A percentile compares a stretch with the other conserved stretches of the same genome.
phyloP scores from a whole-genome alignment of 2,888 invertebrate genomes.

The Tribolium freemani region DNA sequence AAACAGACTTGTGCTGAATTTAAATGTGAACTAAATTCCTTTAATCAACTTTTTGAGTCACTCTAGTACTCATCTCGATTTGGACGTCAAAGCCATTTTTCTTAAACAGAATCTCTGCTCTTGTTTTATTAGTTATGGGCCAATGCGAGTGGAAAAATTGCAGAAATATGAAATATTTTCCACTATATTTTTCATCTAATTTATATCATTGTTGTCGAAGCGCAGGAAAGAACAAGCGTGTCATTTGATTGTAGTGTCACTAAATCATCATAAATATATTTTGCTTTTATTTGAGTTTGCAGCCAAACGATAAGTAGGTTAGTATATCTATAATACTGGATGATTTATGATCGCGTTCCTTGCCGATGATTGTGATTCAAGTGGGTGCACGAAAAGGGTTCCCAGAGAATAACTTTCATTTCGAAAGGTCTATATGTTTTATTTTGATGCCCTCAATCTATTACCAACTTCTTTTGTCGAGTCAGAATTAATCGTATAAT shows the following conservation, averaged over 20 bases:
- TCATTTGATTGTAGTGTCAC: background rate
- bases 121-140: background rate
- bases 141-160: too few species aligned
- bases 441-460: background rate
- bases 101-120: background rate
- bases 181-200: background rate
- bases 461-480: background rate
- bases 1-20: background rate
- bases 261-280: conserved; percentile 4
- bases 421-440: background rate
- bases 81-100: too few species aligned
- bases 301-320: background rate
- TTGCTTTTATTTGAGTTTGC: background rate
- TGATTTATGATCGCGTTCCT: conserved; percentile 4
- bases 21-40: background rate
- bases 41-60: background rate
- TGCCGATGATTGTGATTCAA: background rate
- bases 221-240: background rate
- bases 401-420: background rate
- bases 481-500: too few species aligned
- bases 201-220: background rate
- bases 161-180: too few species aligned
- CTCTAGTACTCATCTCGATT: too few species aligned
- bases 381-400: conserved; percentile 1
- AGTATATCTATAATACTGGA: background rate